These are phyloP conservation scores for Frankliniella fusca DNA, from an alignment of 2,888 invertebrate genomes.

Conservation along the genomic window DNA sequence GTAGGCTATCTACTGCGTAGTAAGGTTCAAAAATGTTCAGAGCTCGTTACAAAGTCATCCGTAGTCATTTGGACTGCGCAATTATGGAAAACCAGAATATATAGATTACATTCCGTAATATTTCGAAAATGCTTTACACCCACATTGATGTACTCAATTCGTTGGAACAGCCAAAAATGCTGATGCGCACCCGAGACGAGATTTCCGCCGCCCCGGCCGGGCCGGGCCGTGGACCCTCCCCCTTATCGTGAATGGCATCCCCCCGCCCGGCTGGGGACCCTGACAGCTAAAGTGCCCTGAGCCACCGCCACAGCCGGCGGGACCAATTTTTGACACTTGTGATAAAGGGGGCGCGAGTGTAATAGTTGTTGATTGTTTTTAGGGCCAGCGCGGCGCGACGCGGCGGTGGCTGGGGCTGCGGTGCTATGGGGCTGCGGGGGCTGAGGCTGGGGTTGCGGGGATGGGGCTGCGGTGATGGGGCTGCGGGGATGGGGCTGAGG, in stretches of 20 bases:
- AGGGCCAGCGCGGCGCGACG: neutral
- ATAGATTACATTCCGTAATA: too few relatives aligned
- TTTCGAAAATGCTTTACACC: neutral
- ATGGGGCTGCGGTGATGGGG: too few relatives aligned
- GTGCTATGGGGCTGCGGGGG: too few relatives aligned
- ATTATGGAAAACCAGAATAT: too few relatives aligned
- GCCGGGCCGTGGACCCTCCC: neutral
- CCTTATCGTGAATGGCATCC: too few relatives aligned
- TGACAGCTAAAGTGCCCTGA: conserved; percentile 16
- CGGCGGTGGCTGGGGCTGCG: neutral
- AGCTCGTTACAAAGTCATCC: too few relatives aligned
- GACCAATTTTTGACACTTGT: conserved; percentile 26
- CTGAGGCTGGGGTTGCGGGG: too few relatives aligned
- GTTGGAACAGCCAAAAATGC: neutral
- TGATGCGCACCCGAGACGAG: neutral
- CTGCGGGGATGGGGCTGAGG: too few relatives aligned
- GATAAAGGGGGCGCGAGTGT: neutral
- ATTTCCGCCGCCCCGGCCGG: neutral
- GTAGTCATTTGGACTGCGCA: too few relatives aligned
- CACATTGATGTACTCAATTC: neutral
- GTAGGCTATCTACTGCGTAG: too few relatives aligned
- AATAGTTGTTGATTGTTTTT: conserved; percentile 22
- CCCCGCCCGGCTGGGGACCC: neutral
- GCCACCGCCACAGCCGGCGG: neutral
- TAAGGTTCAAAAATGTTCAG: too few relatives aligned